Percentiles rank a stretch among this genome's conserved stretches.
Conservation (phyloP, 2,888 invertebrate species). For the Prenolepis imparis region DNA sequence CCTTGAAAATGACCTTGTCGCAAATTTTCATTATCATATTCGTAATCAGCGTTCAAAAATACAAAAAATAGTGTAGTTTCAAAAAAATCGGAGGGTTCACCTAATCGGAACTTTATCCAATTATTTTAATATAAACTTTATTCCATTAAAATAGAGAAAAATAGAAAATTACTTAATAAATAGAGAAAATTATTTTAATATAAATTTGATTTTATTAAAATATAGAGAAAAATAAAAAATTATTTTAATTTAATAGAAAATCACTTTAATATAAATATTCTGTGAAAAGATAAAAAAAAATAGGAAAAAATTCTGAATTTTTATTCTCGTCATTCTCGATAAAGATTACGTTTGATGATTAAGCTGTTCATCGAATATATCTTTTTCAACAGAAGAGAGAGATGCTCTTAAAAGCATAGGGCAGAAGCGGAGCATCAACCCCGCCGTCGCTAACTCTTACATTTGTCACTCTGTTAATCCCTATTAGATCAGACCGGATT, state of each 20-base stretch:
- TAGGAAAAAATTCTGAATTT: not conserved
- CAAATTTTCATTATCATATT: no score
- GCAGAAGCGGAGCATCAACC: slow-evolving; percentile 66
- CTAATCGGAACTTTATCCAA: no score
- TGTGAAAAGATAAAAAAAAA: not conserved
- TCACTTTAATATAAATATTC: not conserved
- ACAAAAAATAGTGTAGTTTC: no score
- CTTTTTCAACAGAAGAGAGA: slow-evolving; percentile 51
- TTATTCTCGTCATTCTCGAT: not conserved
- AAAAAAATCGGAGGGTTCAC: no score
- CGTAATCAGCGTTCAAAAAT: no score
- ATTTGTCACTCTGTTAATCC: slow-evolving; percentile 85
- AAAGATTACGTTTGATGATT: slow-evolving; percentile 44
- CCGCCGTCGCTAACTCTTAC: slow-evolving; percentile 83
- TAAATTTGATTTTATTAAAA: no score
- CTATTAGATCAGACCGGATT: slow-evolving; percentile 85
- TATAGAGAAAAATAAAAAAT: no score
- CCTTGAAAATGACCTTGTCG: no score
- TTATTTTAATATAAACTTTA: no score
- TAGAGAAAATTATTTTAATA: no score
- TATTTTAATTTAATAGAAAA: not conserved
- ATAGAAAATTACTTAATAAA: no score
- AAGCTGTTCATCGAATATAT: slow-evolving; percentile 64
- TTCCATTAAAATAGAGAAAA: no score
- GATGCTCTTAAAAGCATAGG: slow-evolving; percentile 48